Base-by-base conservation (phyloP, 2,113 vertebrate genomes). In the Apaloderma vittatum region DNA sequence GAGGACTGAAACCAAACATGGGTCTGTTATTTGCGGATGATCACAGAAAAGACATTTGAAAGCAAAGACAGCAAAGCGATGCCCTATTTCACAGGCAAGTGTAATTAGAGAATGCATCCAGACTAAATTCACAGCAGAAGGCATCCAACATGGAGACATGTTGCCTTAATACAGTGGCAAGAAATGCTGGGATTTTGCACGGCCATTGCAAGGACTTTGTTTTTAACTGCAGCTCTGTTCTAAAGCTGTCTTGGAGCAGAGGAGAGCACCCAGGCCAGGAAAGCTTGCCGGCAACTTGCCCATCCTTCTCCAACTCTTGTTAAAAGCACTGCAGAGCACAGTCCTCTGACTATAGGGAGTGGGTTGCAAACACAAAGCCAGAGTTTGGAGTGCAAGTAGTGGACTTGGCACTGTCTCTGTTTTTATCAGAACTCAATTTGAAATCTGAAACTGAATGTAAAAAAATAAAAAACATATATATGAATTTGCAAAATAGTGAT, bases 101-200 rank as follows among this genome's bases (percentile, higher is more conserved):
- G 7, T 29, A 43, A 8, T 34, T 20, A 54, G 14, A 90, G 27
- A 49, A 59, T 22, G 21, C 18, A 80, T 8, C 20, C 27, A 51
- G 48, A 34, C 16, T 82, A 65, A 61, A 82, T 40, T 37, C 27
- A 51, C 18, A 48, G 13, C 15, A 63, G 27, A 52, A 93, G 30
- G 36, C 0, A 4, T 7, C 4, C 12, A 29, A 6, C 20, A 46
- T 2, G 5, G 46, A 75, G 48, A 62, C 2, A 11, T 2, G 7
- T 43, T 58, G 24, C 32, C 84, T 86, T 72, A 45, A 27, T 21
- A 51, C 1, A 2, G 2, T 43, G 24, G 4, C 34, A 92, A 72
- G 49, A 45, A 63, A 12, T 14, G 9, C 4, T 78, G 19, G 48
- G 23, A 55, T 54, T 40, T 72, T 58, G 20, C 18, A 54, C 6